Conservation (phyloP, 2,113 vertebrate species). For the Engystomops pustulosus region DNA sequence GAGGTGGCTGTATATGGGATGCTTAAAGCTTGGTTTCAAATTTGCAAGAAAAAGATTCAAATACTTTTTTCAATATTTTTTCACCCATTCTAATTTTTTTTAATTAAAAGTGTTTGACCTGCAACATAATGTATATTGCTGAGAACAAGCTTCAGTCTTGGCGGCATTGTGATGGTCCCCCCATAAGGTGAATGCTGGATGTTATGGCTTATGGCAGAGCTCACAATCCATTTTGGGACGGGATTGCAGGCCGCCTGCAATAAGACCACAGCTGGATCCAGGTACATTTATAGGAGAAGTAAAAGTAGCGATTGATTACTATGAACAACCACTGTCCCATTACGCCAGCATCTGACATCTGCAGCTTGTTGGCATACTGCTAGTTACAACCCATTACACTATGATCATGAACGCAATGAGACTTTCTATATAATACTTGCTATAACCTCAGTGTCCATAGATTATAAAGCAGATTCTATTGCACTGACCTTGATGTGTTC, state of each 20-base stretch:
- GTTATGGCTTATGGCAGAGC: too few relatives aligned
- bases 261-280: too few relatives aligned
- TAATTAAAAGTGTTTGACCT: neutral
- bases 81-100: too few relatives aligned
- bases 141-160: neutral
- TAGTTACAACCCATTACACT: too few relatives aligned
- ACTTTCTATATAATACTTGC: too few relatives aligned
- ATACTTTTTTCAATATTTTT: neutral
- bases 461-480: neutral
- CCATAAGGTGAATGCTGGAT: neutral
- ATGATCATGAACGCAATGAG: too few relatives aligned
- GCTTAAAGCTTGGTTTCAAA: neutral
- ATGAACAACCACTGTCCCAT: too few relatives aligned
- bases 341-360: too few relatives aligned
- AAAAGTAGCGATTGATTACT: too few relatives aligned
- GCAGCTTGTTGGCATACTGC: too few relatives aligned
- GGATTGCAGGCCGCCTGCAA: too few relatives aligned
- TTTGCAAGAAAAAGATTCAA: neutral
- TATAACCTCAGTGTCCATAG: neutral
- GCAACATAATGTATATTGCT: neutral
- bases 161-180: neutral
- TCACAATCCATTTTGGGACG: neutral
- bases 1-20: neutral
- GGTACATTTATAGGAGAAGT: too few relatives aligned
- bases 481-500: constrained; percentile 52